Percentiles rank a stretch among this genome's conserved stretches.
Evolutionary conservation across 2,888 invertebrate genomes (phyloP).

Genomic region (Drosophila phalerata): DNA sequence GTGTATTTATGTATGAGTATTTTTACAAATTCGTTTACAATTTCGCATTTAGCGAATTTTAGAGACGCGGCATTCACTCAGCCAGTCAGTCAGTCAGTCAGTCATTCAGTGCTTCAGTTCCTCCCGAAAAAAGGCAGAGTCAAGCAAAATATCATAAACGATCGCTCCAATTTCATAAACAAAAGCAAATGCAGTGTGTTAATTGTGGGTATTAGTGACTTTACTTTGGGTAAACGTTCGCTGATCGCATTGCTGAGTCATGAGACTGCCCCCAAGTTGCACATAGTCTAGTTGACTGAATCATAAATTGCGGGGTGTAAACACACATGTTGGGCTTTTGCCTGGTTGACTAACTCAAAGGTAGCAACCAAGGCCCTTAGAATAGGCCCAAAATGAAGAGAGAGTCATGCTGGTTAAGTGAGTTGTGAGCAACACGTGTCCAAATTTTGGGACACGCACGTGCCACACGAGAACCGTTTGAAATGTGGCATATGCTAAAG

Average conservation of each 20-base stretch:
- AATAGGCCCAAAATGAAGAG: conserved; percentile 28
- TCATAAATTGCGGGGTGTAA: conserved; percentile 36
- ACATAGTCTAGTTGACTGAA: conserved; percentile 33
- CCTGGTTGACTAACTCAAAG: conserved; percentile 43
- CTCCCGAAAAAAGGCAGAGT: conserved; percentile 44
- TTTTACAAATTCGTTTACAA: conserved; percentile 34
- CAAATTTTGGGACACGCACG: conserved; percentile 53
- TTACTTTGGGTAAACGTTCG: conserved; percentile 39
- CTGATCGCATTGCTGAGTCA: conserved; percentile 58
- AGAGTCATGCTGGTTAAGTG: conserved; percentile 45
- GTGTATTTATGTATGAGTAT: conserved; percentile 23
- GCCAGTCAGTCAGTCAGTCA: conserved; percentile 41
- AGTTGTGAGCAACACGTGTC: conserved; percentile 54
- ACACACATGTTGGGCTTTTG: conserved; percentile 33
- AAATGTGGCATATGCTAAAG: conserved; percentile 43
- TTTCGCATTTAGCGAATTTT: conserved; percentile 33
- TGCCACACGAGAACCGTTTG: conserved; percentile 49
- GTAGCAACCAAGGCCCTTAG: conserved; percentile 41
- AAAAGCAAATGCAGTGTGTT: conserved; percentile 64
- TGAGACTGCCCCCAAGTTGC: conserved; percentile 52
- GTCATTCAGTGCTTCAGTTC: conserved; percentile 43
- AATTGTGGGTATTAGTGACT: conserved; percentile 47
- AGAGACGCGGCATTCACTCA: conserved; percentile 27
- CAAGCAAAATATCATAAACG: conserved; percentile 61
- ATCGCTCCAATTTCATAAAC: conserved; percentile 72